These are phyloP conservation scores for Aphidius gifuensis DNA, from an alignment of 1,140 invertebrate species.

Conservation along the genomic window DNA sequence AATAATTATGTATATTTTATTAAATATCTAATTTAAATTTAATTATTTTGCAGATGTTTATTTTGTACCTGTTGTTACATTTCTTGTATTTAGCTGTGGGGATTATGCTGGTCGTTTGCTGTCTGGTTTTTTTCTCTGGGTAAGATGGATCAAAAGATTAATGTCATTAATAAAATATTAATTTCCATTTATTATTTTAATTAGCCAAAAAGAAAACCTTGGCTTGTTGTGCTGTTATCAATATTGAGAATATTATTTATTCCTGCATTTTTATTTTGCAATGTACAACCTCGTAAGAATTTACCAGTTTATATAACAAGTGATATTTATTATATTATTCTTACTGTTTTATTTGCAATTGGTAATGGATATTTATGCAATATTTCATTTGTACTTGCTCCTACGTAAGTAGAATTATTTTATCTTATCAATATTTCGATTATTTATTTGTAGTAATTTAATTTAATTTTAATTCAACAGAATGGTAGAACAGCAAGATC, in stretches of 20 bases:
- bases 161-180: neutral
- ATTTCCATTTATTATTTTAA: constrained; percentile 34
- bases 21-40: no score
- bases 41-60: constrained; percentile 65
- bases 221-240: constrained; percentile 64
- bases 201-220: constrained; percentile 65
- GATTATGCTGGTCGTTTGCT: constrained; percentile 82
- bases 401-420: constrained; percentile 65
- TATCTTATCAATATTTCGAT: neutral
- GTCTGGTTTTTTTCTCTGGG: constrained; percentile 68
- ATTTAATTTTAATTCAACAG: constrained; percentile 47
- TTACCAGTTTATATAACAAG: constrained; percentile 75
- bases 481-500: constrained; percentile 73
- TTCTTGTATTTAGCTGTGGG: constrained; percentile 82
- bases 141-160: constrained; percentile 47
- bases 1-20: no score
- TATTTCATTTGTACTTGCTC: constrained; percentile 79
- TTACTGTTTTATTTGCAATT: constrained; percentile 77
- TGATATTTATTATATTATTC: constrained; percentile 78
- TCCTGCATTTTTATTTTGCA: constrained; percentile 84
- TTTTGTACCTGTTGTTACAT: constrained; percentile 87
- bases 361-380: constrained; percentile 91
- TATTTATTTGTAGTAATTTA: neutral
- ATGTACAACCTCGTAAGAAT: constrained; percentile 74
- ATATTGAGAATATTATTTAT: constrained; percentile 70